Evolutionary conservation across 2,888 invertebrate genomes (phyloP).

Genomic region (Tenthredo notha): DNA sequence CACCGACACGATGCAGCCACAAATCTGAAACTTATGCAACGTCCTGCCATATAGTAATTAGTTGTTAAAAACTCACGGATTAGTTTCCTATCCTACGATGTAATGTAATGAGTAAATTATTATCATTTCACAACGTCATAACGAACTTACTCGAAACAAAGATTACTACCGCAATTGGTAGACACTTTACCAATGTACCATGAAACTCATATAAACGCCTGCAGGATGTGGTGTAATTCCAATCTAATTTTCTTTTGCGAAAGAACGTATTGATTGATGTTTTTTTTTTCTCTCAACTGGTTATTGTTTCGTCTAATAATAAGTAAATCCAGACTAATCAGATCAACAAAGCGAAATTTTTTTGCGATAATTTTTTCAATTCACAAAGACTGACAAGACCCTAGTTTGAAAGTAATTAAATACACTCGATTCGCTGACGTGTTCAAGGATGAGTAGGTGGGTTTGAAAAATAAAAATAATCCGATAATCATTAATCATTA

Average conservation of each 20-base stretch:
- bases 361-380: not conserved
- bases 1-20: not conserved
- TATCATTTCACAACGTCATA: constrained; percentile 14
- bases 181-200: constrained; percentile 1
- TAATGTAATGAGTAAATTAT: constrained; percentile 40
- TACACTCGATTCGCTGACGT: not conserved
- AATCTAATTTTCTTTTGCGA: constrained; percentile 16
- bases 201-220: constrained; percentile 13
- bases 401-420: not conserved
- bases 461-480: not conserved
- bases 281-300: not conserved
- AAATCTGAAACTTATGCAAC: not conserved
- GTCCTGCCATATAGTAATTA: constrained; percentile 24
- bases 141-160: constrained; percentile 1
- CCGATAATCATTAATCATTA: not conserved
- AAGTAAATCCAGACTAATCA: not conserved
- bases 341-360: not conserved
- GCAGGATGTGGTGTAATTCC: constrained; percentile 13
- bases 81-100: constrained; percentile 25
- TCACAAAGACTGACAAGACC: not conserved
- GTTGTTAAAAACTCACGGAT: constrained; percentile 6
- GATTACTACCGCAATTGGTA: constrained; percentile 10
- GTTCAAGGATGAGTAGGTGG: not conserved
- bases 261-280: not conserved
- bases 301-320: constrained; percentile 1